Conservation (phyloP, 2,888 invertebrate genomes). For the Hydrotaea cyrtoneurina region DNA sequence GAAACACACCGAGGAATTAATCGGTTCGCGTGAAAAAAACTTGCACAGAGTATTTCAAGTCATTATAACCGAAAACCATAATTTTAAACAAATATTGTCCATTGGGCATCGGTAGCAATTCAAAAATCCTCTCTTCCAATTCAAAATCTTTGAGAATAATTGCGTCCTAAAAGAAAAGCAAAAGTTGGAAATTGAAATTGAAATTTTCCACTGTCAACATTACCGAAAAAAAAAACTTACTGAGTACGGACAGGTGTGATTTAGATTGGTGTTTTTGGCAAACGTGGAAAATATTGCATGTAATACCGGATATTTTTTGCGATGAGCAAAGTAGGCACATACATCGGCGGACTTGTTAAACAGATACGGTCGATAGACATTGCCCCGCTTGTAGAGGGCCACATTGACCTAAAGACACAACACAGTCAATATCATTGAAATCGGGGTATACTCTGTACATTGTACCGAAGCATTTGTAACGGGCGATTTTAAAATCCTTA, state of each 20-base stretch:
- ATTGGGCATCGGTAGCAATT: slow-evolving; percentile 33
- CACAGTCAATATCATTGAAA: background rate
- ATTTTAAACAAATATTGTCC: slow-evolving; percentile 52
- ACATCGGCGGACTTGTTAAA: slow-evolving; percentile 49
- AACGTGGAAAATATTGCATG: slow-evolving; percentile 22
- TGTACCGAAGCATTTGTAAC: slow-evolving; percentile 5
- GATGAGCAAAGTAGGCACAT: slow-evolving; percentile 48
- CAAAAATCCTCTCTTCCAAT: slow-evolving; percentile 37
- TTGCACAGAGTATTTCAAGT: too few species aligned
- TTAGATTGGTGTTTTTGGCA: slow-evolving; percentile 44
- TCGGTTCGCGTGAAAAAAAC: too few species aligned
- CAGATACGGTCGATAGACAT: slow-evolving; percentile 58
- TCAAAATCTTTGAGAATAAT: slow-evolving; percentile 52
- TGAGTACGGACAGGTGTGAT: slow-evolving; percentile 63
- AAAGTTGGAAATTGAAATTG: too few species aligned
- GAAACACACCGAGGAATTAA: too few species aligned
- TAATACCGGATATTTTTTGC: slow-evolving; percentile 37
- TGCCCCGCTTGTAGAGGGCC: slow-evolving; percentile 42
- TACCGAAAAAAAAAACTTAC: slow-evolving; percentile 19
- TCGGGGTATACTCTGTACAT: too few species aligned
- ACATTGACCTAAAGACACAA: slow-evolving; percentile 16
- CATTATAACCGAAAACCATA: too few species aligned
- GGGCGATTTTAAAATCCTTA: background rate
- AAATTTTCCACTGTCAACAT: too few species aligned
- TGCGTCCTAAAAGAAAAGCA: slow-evolving; percentile 44